Evolutionary conservation across 2,888 invertebrate species (phyloP).

Genomic region (Desoria tigrina): DNA sequence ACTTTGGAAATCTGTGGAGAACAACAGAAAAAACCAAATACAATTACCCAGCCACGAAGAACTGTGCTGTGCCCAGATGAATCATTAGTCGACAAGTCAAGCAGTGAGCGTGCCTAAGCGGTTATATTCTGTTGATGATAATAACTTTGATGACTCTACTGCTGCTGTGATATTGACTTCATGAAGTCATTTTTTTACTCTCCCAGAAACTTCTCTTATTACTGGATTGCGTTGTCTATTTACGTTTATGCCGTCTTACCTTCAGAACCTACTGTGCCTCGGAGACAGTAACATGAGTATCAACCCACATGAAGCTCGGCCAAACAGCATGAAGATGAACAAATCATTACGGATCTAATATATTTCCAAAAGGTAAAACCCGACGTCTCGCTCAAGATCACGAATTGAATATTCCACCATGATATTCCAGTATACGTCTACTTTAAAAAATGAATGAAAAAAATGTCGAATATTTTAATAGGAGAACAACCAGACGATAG

Average conservation of each 20-base stretch:
- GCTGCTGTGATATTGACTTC: constrained; percentile 15
- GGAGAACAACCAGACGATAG: no score
- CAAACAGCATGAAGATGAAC: constrained; percentile 4
- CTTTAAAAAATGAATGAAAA: no score
- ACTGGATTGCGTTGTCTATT: neutral
- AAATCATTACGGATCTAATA: constrained; percentile 10
- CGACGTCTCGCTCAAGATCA: constrained; percentile 12
- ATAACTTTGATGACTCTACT: constrained; percentile 10
- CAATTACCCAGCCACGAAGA: constrained; percentile 9
- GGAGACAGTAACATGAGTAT: no score
- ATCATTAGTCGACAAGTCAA: constrained; percentile 39
- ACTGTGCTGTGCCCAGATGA: constrained; percentile 23
- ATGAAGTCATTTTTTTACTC: neutral
- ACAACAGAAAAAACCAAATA: neutral
- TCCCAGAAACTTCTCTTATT: no score
- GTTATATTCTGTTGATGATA: constrained; percentile 32
- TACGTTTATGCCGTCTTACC: neutral
- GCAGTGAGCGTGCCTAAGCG: constrained; percentile 40
- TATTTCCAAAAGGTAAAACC: constrained; percentile 1
- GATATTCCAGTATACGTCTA: no score
- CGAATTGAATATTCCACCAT: constrained; percentile 10
- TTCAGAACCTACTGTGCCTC: no score
- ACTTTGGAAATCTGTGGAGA: no score
- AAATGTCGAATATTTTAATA: no score
- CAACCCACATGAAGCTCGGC: no score